A percentile compares a stretch with the other conserved stretches of the same genome.
phyloP scores from a whole-genome alignment of 2,797 vertebrate genomes.

The Crax fasciolata region DNA sequence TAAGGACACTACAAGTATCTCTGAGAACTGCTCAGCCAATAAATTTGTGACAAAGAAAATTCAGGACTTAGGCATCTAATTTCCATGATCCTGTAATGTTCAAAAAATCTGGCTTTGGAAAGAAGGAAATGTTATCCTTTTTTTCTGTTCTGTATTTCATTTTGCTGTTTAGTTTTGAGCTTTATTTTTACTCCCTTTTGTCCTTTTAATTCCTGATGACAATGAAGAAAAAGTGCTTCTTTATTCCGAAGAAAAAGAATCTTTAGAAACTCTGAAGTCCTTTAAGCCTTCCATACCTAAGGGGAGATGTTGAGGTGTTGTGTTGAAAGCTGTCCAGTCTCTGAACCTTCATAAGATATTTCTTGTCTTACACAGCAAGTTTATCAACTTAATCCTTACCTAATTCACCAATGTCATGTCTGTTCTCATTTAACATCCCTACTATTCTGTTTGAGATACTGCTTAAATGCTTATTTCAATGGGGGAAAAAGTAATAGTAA shows the following conservation, averaged over 20 bases:
- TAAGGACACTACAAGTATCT: neutral
- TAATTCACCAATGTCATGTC: neutral
- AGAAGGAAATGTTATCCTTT: neutral
- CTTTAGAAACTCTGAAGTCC: neutral
- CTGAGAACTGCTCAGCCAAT: neutral
- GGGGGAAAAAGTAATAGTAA: neutral
- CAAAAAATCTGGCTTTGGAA: neutral
- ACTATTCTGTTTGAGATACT: neutral
- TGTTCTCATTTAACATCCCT: neutral
- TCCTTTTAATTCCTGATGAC: neutral
- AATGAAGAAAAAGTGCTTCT: neutral
- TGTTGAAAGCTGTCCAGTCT: neutral
- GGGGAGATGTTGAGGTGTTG: neutral
- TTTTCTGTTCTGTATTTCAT: neutral
- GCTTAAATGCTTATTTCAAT: neutral
- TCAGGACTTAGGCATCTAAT: neutral
- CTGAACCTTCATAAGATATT: neutral
- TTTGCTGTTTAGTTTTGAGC: neutral
- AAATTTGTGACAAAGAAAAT: neutral
- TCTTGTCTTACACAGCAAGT: neutral
- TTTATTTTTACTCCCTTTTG: neutral
- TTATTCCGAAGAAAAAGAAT: neutral
- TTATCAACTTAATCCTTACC: neutral
- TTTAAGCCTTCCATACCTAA: neutral
- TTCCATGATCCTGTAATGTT: fast-evolving